These are phyloP conservation scores for Hyperopisus bebe DNA, from an alignment of 2,113 vertebrate genomes.

Conservation along the genomic window DNA sequence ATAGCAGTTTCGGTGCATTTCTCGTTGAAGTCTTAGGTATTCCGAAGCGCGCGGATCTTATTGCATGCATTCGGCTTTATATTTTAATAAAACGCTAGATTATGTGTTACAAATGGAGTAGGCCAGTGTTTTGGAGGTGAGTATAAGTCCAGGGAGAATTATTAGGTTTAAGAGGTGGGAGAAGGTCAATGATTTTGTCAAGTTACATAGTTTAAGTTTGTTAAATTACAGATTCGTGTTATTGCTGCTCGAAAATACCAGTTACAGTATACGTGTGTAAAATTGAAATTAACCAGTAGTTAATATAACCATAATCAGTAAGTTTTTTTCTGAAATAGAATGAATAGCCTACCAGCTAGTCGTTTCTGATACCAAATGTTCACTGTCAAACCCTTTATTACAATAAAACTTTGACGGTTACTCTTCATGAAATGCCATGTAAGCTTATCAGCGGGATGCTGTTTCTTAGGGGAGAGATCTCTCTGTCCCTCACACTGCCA, in stretches of 20 bases:
- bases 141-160: background rate
- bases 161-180: too few relatives aligned
- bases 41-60: background rate
- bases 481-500: background rate
- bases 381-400: background rate
- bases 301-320: background rate
- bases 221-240: background rate
- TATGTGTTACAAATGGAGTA: conserved; percentile 5
- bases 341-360: background rate
- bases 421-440: background rate
- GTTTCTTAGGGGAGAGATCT: background rate
- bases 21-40: background rate
- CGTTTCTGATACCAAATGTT: background rate
- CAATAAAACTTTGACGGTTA: background rate
- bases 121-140: conserved; percentile 39
- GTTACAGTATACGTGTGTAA: background rate
- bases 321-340: background rate
- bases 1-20: background rate
- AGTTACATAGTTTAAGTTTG: background rate
- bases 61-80: background rate
- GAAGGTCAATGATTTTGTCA: background rate
- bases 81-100: conserved; percentile 20
- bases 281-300: background rate
- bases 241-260: background rate
- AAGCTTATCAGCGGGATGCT: background rate